Percentiles rank a stretch among this genome's conserved stretches.
Evolutionary conservation across 2,113 vertebrate species (phyloP).

Genomic region (Oryzias melastigma): DNA sequence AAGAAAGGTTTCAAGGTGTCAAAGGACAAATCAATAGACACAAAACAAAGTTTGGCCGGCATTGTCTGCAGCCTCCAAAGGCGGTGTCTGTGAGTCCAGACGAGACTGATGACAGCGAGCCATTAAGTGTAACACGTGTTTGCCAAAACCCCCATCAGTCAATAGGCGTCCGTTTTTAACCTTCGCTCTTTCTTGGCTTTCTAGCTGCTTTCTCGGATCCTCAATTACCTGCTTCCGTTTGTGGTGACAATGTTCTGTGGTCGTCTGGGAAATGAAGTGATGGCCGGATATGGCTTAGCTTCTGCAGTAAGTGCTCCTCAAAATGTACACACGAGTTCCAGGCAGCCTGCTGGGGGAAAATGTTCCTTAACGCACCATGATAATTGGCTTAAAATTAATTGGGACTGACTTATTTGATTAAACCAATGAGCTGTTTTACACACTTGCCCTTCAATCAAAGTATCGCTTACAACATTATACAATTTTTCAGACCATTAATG

Average conservation of each 20-base stretch:
- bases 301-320: constrained; percentile 77
- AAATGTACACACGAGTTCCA: not conserved
- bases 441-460: constrained; percentile 6
- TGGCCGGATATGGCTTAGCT: constrained; percentile 87
- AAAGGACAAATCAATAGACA: constrained; percentile 12
- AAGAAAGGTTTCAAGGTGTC: constrained; percentile 3
- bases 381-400: not conserved
- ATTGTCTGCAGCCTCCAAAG: not conserved
- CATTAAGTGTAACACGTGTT: not conserved
- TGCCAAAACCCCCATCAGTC: constrained; percentile 1
- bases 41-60: constrained; percentile 12
- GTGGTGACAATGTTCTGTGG: constrained; percentile 92
- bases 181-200: constrained; percentile 10
- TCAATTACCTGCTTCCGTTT: constrained; percentile 86
- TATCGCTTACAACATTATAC: not conserved
- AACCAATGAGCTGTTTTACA: constrained; percentile 4
- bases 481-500: constrained; percentile 83
- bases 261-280: constrained; percentile 85
- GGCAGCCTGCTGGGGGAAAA: not conserved
- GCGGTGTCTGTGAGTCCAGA: not conserved
- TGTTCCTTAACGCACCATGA: not conserved
- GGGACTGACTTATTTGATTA: not conserved
- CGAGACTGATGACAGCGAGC: not conserved
- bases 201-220: constrained; percentile 85
- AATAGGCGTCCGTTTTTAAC: not conserved